phyloP scores from a whole-genome alignment of 1,140 invertebrate genomes.

The Achatina immaculata region DNA sequence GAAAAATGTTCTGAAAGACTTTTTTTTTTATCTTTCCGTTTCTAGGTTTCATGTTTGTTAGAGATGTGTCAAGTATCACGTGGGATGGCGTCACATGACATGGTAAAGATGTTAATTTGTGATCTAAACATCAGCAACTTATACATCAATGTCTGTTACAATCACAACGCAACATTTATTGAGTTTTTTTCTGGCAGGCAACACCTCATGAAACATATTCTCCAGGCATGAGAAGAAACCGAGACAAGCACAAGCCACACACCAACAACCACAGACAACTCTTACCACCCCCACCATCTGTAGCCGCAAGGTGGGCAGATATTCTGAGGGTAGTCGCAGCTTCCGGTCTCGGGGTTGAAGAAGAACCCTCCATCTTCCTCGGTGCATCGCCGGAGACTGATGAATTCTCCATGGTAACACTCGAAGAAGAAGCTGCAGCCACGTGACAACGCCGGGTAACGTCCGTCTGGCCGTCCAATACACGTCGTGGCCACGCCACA shows the following conservation, averaged over 20 bases:
- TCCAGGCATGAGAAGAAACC: not conserved
- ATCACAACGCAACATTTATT: too few relatives aligned
- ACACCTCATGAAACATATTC: too few relatives aligned
- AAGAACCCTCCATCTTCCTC: constrained; percentile 45
- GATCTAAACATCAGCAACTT: too few relatives aligned
- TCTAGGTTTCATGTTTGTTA: too few relatives aligned
- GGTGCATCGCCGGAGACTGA: constrained; percentile 40
- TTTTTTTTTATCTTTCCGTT: too few relatives aligned
- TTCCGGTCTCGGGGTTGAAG: constrained; percentile 46
- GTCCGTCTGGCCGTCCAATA: constrained; percentile 37
- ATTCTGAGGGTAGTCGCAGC: constrained; percentile 52
- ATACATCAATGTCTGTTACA: too few relatives aligned
- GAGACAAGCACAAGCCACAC: not conserved
- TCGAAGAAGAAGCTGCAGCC: constrained; percentile 50
- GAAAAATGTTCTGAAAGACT: too few relatives aligned
- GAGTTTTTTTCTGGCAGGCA: too few relatives aligned
- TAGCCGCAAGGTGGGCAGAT: constrained; percentile 54
- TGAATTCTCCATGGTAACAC: constrained; percentile 36
- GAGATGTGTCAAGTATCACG: too few relatives aligned
- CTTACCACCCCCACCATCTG: constrained; percentile 53
- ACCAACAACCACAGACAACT: too few relatives aligned
- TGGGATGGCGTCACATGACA: too few relatives aligned
- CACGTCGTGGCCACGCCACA: constrained; percentile 43
- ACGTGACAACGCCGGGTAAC: constrained; percentile 38
- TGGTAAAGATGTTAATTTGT: too few relatives aligned